Evolutionary conservation across 2,113 vertebrate genomes (phyloP), one percentile per base, ranked within the genome.

Genomic region (Martes martes): DNA sequence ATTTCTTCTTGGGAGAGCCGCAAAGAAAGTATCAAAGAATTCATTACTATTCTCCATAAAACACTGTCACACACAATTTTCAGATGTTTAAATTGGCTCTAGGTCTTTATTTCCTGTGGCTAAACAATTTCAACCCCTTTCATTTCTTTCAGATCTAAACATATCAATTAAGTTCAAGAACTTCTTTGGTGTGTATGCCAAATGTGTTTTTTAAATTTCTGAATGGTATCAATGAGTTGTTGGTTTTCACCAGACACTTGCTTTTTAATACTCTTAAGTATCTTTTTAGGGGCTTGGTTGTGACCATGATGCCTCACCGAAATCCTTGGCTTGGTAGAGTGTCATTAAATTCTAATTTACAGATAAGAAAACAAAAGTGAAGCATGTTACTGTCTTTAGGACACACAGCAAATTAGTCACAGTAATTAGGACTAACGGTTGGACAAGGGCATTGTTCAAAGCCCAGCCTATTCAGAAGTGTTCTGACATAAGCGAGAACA

Each of bases 331-430:
- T 36, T 88, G 57, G 42, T 4, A 36, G 10, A 80, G 16, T 63
- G 26, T 45, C 65, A 83, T n/a, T 71, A 65, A 91, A 91, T 67
- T 95, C 45, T 92, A 6, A 45, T 96, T 92, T 42, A 78, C 39
- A 96, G 80, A 89, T 52, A 63, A 91, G 84, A 92, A 97, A 96
- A 96, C 31, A 84, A 76, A 94, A 67, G 82, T 80, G 69, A 95
- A 85, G 18, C 79, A 61, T 26, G 67, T 79, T 65, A 90, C 89
- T 4, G 6, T 88, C 87, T 79, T 94, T 61, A 82, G 63, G 94
- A 93, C 76, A 63, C 81, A 61, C 9, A 61, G 59, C 33, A 89
- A 78, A 94, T 95, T 61, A 84, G 57, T 80, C 42, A 65, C 19
- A 89, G 88, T 55, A 88, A 91, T 92, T 96, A 97, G 85, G 74